These are phyloP conservation scores for Callyntrura guangdongensis DNA, from an alignment of 2,888 invertebrate genomes.

Conservation along the genomic window DNA sequence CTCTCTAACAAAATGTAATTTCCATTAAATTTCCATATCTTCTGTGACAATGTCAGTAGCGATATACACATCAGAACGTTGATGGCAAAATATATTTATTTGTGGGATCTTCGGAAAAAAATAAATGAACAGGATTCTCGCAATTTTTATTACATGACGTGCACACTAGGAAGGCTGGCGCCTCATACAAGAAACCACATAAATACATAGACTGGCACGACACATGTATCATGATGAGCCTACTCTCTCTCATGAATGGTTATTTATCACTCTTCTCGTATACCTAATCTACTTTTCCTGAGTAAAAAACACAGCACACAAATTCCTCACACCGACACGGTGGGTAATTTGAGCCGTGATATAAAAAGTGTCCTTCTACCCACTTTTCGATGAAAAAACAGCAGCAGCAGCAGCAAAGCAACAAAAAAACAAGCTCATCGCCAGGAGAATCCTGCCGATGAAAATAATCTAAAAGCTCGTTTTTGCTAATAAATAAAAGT, in stretches of 20 bases:
- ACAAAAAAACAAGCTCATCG: neutral
- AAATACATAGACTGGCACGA: neutral
- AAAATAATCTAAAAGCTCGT: neutral
- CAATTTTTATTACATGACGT: constrained; percentile 19
- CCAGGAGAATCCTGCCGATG: neutral
- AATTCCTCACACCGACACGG: constrained; percentile 4
- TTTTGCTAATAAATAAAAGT: neutral
- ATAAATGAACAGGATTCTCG: neutral
- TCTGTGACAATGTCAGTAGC: constrained; percentile 53
- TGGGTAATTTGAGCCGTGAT: constrained; percentile 7
- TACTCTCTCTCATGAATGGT: constrained; percentile 12
- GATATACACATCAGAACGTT: constrained; percentile 21
- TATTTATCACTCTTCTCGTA: constrained; percentile 36
- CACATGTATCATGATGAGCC: constrained; percentile 1
- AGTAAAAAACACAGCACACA: constrained; percentile 1
- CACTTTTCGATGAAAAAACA: neutral
- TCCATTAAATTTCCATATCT: constrained; percentile 71
- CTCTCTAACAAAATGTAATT: constrained; percentile 48
- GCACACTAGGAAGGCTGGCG: constrained; percentile 9
- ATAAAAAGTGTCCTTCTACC: constrained; percentile 39
- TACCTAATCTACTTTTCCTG: neutral
- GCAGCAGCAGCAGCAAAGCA: neutral
- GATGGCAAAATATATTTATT: constrained; percentile 44
- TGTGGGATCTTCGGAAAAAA: constrained; percentile 2
- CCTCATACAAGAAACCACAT: neutral